Evolutionary conservation across 2,797 vertebrate species (phyloP), one percentile per base, ranked within the genome.

Genomic region (Syngnathus rostellatus): DNA sequence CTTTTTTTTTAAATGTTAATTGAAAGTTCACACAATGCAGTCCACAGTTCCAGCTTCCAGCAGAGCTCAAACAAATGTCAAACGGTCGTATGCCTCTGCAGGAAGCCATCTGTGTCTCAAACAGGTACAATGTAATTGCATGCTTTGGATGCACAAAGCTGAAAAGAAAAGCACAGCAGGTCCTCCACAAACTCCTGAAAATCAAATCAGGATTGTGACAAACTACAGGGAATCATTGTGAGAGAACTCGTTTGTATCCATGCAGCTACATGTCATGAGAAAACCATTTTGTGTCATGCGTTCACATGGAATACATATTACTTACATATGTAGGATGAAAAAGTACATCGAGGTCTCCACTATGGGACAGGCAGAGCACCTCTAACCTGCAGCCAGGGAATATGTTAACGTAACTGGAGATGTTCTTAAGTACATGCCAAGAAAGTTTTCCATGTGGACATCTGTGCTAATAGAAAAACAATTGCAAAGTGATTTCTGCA

Each of bases 221-320:
- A 67, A 78, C 75, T 72, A 64, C 76, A 78, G 82, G 72, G 79
- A 82, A 61, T 64, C 78, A 82, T 75, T 80, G 77, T 65, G 72
- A 86, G 82, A 43, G 64, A 79, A 77, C 81, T 73, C 72, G 60
- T 80, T 85, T 80, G 75, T 81, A 83, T 83, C 83, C 74, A 76
- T 63, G 19, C 75, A 76, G 65, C 83, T 73, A 77, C 70, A 77
- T 85, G 85, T 84, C 80, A 87, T 87, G 84, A 84, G 82, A 84
- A 90, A 91, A 82, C 83, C 87, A 89, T 83, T 82, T 68, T 74
- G 82, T 80, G 78, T 86, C 81, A 76, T 76, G 72, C 75, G 77
- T 81, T 89, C 86, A 86, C 81, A 84, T 89, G 87, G 86, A 89
- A 89, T 84, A 82, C 79, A 81, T 90, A 89, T 90, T 90, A 89